Conservation (phyloP, 2,113 vertebrate species). For the Ciconia boyciana region DNA sequence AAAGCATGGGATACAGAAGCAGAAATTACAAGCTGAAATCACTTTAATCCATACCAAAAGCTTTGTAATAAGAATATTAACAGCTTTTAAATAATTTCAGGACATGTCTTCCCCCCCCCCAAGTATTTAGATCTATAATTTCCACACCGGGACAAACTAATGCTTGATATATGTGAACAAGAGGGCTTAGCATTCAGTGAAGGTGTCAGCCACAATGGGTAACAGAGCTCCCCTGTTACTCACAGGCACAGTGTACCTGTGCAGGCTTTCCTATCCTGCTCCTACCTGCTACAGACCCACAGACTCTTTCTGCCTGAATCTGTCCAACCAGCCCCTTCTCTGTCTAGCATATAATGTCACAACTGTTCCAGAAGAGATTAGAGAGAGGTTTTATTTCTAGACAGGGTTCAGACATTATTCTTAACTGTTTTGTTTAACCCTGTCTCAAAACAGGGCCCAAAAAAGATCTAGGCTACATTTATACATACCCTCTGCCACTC, state of each 20-base stretch:
- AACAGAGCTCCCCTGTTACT: not conserved
- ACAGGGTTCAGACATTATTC: not conserved
- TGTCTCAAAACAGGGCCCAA: not conserved
- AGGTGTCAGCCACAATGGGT: not conserved
- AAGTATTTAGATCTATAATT: not conserved
- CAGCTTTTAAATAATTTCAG: not conserved
- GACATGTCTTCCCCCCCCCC: not conserved
- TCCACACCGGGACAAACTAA: not conserved
- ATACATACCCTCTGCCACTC: not conserved
- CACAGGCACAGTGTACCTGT: not conserved
- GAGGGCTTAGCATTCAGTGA: not conserved
- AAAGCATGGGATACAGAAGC: not conserved
- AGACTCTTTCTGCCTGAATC: not conserved
- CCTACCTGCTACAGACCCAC: not conserved
- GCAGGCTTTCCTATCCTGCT: not conserved
- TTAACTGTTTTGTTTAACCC: not conserved
- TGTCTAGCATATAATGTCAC: not conserved
- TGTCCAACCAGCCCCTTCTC: not conserved
- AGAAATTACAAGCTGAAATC: not conserved
- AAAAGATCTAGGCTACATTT: not conserved
- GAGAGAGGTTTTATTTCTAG: not conserved
- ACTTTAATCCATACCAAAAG: not conserved
- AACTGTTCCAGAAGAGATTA: not conserved
- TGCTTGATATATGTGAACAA: not conserved
- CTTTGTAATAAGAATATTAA: not conserved